These are phyloP conservation scores for Simalia tracyae DNA, from an alignment of 2,797 vertebrate species.

Conservation along the genomic window DNA sequence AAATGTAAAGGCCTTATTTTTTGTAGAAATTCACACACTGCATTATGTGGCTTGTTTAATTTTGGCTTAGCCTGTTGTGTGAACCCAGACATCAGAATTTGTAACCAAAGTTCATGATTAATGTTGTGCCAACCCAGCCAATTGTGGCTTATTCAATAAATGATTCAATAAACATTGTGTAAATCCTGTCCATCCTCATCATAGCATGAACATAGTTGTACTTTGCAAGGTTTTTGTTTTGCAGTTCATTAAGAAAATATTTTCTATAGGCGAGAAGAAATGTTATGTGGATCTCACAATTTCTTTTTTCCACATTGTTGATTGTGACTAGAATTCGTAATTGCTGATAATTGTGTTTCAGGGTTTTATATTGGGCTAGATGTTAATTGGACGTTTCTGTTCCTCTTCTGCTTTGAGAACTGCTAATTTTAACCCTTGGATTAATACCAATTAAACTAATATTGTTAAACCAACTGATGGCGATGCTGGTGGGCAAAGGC, in stretches of 20 bases:
- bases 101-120: neutral
- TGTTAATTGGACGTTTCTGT: neutral
- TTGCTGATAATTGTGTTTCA: neutral
- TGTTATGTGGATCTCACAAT: neutral
- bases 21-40: slow-evolving; percentile 21
- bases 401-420: neutral
- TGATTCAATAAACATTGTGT: neutral
- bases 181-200: neutral
- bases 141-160: slow-evolving; percentile 3
- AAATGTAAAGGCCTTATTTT: neutral
- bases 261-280: neutral
- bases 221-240: slow-evolving; percentile 8
- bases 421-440: neutral
- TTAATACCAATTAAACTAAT: neutral
- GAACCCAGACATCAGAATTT: neutral
- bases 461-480: neutral
- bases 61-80: neutral
- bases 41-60: neutral
- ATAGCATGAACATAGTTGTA: slow-evolving; percentile 2
- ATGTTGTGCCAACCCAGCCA: neutral
- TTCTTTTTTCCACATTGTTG: neutral
- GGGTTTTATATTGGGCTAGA: neutral
- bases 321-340: neutral
- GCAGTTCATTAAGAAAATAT: neutral
- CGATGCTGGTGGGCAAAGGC: neutral